Conservation (phyloP, 2,797 vertebrate species). For the Ctenopoma kingsleyae region DNA sequence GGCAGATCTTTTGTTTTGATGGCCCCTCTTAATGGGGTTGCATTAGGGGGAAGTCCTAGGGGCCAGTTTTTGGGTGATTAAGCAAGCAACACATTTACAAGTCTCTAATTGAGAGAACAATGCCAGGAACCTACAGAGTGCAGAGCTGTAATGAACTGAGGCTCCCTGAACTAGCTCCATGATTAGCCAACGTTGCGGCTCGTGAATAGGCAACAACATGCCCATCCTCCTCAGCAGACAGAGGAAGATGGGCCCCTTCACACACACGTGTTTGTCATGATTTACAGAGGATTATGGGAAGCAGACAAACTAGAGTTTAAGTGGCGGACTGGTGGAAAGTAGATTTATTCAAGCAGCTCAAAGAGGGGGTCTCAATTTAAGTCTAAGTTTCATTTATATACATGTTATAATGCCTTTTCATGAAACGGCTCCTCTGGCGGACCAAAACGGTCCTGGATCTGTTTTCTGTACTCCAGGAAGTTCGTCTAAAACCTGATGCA, state of each 20-base stretch:
- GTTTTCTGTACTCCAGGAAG: background rate
- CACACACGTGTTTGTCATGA: slow-evolving; percentile 23
- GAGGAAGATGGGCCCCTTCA: slow-evolving; percentile 26
- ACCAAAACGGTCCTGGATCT: too few relatives aligned
- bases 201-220: slow-evolving; percentile 28
- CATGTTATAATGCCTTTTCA: too few relatives aligned
- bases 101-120: slow-evolving; percentile 85
- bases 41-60: slow-evolving; percentile 81
- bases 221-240: slow-evolving; percentile 16
- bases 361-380: slow-evolving; percentile 1
- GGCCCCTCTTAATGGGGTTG: slow-evolving; percentile 84
- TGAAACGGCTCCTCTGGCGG: too few relatives aligned
- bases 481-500: background rate
- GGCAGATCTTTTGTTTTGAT: slow-evolving; percentile 86
- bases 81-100: slow-evolving; percentile 87
- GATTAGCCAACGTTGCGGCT: slow-evolving; percentile 63
- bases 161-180: slow-evolving; percentile 68
- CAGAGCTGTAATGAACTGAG: slow-evolving; percentile 78
- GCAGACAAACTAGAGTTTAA: slow-evolving; percentile 2
- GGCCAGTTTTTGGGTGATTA: slow-evolving; percentile 86
- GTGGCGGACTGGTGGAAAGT: background rate
- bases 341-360: slow-evolving; percentile 3
- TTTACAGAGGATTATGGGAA: background rate
- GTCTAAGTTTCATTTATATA: too few relatives aligned
- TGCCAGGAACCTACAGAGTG: slow-evolving; percentile 77